Evolutionary conservation across 2,113 vertebrate genomes (phyloP).

Genomic region (Bambusicola thoracicus): DNA sequence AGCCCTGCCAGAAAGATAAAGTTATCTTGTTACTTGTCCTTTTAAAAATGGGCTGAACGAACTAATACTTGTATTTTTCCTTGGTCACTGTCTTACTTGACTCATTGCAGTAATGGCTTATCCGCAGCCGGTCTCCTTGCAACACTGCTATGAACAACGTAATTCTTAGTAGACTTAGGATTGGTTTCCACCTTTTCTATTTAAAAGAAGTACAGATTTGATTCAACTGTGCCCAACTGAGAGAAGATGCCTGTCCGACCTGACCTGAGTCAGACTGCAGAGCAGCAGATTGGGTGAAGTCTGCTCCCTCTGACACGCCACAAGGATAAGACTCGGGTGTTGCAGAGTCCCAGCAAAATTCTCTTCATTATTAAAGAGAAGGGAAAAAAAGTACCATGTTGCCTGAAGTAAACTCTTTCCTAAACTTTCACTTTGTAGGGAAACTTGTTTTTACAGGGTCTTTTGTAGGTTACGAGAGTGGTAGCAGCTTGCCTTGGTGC

Average conservation of each 20-base stretch:
- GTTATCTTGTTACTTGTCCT: not conserved
- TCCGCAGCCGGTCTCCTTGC: not conserved
- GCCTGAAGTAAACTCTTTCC: not conserved
- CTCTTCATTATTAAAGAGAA: not conserved
- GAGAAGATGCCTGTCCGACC: not conserved
- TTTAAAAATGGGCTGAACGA: not conserved
- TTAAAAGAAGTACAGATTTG: not conserved
- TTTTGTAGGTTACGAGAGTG: not conserved
- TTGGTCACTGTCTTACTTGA: not conserved
- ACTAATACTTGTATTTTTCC: not conserved
- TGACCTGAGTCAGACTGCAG: not conserved
- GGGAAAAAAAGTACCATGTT: rapidly evolving
- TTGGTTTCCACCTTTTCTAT: not conserved
- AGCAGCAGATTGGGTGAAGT: not conserved
- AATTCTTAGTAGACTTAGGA: not conserved
- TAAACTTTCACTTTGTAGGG: not conserved
- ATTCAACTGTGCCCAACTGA: not conserved
- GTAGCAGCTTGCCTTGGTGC: not conserved
- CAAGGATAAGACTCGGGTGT: not conserved
- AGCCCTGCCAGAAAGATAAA: not conserved
- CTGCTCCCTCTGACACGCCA: not conserved
- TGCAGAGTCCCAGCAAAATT: not conserved
- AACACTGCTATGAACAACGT: not conserved
- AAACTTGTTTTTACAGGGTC: not conserved
- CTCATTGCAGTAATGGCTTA: not conserved